These are phyloP conservation scores for Latrodectus geometricus DNA, from an alignment of 1,140 invertebrate species.

Conservation along the genomic window DNA sequence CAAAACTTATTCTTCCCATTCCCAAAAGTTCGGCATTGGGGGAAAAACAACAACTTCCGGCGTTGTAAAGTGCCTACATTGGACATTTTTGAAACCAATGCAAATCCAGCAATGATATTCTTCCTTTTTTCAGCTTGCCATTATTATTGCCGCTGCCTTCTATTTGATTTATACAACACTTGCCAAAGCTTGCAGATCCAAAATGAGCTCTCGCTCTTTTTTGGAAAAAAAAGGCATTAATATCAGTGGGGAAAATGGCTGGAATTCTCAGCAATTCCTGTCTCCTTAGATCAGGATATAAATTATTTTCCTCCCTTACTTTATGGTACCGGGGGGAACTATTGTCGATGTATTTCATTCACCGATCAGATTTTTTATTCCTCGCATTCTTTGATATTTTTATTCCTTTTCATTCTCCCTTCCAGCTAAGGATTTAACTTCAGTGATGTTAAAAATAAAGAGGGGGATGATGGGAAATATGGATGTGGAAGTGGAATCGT, in stretches of 20 bases:
- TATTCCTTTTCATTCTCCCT: neutral
- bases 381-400: neutral
- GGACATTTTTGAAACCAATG: constrained; percentile 26
- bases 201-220: neutral
- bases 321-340: constrained; percentile 39
- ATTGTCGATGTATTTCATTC: constrained; percentile 52
- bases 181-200: neutral
- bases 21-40: neutral
- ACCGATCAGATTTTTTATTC: constrained; percentile 49
- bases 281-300: constrained; percentile 36
- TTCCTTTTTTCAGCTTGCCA: neutral
- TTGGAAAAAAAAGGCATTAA: constrained; percentile 5
- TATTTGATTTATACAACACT: constrained; percentile 29
- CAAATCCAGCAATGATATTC: constrained; percentile 22
- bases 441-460: neutral
- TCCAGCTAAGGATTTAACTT: neutral
- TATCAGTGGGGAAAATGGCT: constrained; percentile 36
- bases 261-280: constrained; percentile 51
- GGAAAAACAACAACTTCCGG: neutral
- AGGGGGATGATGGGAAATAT: neutral
- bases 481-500: neutral
- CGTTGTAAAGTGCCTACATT: neutral
- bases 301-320: constrained; percentile 37
- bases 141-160: constrained; percentile 50
- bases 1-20: no score